Conservation (phyloP, 2,888 invertebrate species). For the Steromphala cineraria region DNA sequence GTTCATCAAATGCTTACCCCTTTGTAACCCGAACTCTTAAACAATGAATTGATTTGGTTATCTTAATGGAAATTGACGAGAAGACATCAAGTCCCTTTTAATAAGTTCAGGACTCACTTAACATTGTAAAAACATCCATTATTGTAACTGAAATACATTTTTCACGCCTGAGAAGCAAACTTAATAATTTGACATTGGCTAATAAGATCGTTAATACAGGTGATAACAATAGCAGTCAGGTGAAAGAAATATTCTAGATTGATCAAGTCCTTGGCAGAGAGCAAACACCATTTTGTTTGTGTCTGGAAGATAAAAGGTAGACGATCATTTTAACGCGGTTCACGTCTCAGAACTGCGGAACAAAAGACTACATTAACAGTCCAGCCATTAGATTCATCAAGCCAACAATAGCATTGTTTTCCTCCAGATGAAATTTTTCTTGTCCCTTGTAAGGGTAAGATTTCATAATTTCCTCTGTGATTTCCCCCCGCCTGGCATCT, state of each 20-base stretch:
- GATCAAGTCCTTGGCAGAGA: neutral
- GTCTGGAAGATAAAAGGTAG: neutral
- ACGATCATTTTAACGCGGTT: conserved; percentile 5
- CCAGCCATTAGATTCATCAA: neutral
- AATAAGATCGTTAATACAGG: neutral
- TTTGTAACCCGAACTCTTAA: too few species aligned
- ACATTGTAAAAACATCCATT: too few species aligned
- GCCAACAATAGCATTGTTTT: neutral
- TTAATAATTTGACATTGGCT: too few species aligned
- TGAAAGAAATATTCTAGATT: neutral
- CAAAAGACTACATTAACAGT: conserved; percentile 3
- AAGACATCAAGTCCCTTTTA: too few species aligned
- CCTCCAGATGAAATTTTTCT: conserved; percentile 18
- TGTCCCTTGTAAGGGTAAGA: conserved; percentile 10
- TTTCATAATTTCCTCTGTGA: conserved; percentile 20
- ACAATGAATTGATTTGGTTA: too few species aligned
- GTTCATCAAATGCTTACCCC: too few species aligned
- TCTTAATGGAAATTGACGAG: too few species aligned
- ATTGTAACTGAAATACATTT: too few species aligned
- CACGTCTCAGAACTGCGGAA: neutral
- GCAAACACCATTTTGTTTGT: neutral
- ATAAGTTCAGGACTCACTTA: too few species aligned
- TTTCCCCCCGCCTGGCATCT: neutral
- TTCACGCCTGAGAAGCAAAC: too few species aligned
- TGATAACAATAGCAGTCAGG: neutral